These are phyloP conservation scores for Trissolcus japonicus DNA, from an alignment of 2,888 invertebrate species.

Conservation along the genomic window DNA sequence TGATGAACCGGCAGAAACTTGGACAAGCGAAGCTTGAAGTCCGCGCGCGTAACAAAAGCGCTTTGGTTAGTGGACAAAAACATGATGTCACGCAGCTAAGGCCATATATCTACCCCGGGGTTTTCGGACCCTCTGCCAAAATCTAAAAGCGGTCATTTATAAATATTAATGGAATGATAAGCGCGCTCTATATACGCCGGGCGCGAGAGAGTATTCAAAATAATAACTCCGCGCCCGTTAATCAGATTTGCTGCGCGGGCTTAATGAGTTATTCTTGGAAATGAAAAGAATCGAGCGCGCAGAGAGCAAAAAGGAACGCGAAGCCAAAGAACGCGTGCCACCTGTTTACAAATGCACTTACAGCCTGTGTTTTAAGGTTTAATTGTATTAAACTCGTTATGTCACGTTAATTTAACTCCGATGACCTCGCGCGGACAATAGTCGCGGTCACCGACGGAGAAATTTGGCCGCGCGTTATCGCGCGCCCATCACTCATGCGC, in stretches of 20 bases:
- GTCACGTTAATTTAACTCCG: slow-evolving; percentile 41
- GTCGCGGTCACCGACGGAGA: slow-evolving; percentile 4
- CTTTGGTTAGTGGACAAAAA: slow-evolving; percentile 13
- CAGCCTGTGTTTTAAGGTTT: slow-evolving; percentile 29
- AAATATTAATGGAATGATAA: slow-evolving; percentile 53
- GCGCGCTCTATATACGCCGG: slow-evolving; percentile 11
- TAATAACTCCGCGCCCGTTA: slow-evolving; percentile 7
- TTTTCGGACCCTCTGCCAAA: slow-evolving; percentile 42
- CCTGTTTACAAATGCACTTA: slow-evolving; percentile 39
- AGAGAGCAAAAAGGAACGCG: slow-evolving; percentile 11
- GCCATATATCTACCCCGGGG: slow-evolving; percentile 28
- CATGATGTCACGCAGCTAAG: slow-evolving; percentile 38
- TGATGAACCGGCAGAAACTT: slow-evolving; percentile 6
- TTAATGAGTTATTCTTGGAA: slow-evolving; percentile 43
- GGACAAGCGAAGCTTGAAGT: background rate
- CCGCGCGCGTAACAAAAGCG: too few species aligned
- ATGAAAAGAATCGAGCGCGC: slow-evolving; percentile 18
- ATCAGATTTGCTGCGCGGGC: slow-evolving; percentile 22
- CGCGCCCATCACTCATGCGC: slow-evolving; percentile 35
- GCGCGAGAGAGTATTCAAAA: background rate
- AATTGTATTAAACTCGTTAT: slow-evolving; percentile 46
- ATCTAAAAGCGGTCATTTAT: slow-evolving; percentile 51
- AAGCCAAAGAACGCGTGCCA: slow-evolving; percentile 36
- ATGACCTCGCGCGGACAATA: slow-evolving; percentile 40
- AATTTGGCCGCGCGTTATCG: slow-evolving; percentile 19